Percentiles rank a stretch among this genome's conserved stretches.
These are phyloP conservation scores for Cygnus buccinator DNA, from an alignment of 2,113 vertebrate genomes.

Conservation along the genomic window DNA sequence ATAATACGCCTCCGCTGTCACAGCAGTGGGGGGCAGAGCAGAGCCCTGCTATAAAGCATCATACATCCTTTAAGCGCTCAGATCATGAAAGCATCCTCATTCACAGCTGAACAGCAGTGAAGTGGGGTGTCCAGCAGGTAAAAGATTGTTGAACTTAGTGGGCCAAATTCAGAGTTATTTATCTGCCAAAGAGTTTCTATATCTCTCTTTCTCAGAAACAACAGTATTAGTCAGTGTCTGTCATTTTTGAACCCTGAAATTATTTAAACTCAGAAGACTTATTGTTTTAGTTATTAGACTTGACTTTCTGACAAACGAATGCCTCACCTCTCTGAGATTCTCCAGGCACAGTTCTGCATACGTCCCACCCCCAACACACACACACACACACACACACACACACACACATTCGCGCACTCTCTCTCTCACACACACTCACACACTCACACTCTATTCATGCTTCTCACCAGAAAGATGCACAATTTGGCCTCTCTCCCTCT, in stretches of 20 bases:
- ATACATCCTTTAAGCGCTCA: background rate
- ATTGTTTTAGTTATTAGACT: background rate
- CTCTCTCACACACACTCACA: too few relatives aligned
- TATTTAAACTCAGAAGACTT: background rate
- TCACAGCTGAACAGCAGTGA: background rate
- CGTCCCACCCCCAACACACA: background rate
- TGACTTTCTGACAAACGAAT: background rate
- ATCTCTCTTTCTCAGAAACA: background rate
- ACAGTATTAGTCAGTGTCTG: background rate
- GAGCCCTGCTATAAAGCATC: background rate
- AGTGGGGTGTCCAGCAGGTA: background rate
- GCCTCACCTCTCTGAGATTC: background rate
- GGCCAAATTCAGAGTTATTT: background rate
- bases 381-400: too few relatives aligned
- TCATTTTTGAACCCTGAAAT: background rate
- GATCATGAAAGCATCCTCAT: rapidly evolving
- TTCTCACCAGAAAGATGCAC: background rate
- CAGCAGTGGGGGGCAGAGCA: background rate
- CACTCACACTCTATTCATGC: background rate
- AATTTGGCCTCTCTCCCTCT: background rate
- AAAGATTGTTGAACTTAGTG: background rate
- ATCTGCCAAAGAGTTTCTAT: background rate
- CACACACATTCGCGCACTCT: too few relatives aligned
- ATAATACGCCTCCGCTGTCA: background rate
- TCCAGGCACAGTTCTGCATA: background rate